Evolutionary conservation across 2,888 invertebrate species (phyloP), one percentile per base, ranked within the genome.

Genomic region (Pyralis farinalis): DNA sequence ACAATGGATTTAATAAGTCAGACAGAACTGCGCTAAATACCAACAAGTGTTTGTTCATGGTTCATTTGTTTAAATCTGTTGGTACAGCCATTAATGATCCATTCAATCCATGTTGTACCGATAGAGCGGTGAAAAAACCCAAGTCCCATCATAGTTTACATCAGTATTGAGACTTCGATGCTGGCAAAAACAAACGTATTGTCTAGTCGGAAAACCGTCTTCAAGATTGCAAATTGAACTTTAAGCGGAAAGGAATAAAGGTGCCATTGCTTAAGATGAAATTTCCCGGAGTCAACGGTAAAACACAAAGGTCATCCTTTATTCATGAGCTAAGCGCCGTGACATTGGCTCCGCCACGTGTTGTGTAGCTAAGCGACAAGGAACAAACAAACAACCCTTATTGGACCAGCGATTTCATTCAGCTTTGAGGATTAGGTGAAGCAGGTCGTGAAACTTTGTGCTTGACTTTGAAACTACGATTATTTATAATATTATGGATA

Each of bases 341-440:
- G 83, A 78, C 82, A 77, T 80, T 83, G 79, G 58, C 46, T 43
- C 7, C 43, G 46, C 68, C 79, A 82, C 77, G 76, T 84, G 84
- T 40, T 51, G 10, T 25, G 80, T 81, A 71, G 70, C 83, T 56
- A 61, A 47, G 79, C 69, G 59, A 81, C 76, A 20, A 21, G 28
- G 33, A 42, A 45, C 72, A 71, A 71, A 78, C 82, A 82, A 76
- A 79, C 68, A 72, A 55, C 60, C 55, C 37, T 3, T 35, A 12
- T 30, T 9, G 34, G 10, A 16, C 16, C 4, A 6, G n/a, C 36
- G 29, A 7, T 35, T 69, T 67, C 76, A 83, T 79, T 84, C 72
- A 66, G 53, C 43, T 50, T 55, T 52, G 37, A 38, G 31, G 42
- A 25, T 40, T 46, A 25, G 43, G 42, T 39, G 43, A 34, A 37